Base-by-base conservation (phyloP, 1,140 invertebrate species). In the Gryon sp. region DNA sequence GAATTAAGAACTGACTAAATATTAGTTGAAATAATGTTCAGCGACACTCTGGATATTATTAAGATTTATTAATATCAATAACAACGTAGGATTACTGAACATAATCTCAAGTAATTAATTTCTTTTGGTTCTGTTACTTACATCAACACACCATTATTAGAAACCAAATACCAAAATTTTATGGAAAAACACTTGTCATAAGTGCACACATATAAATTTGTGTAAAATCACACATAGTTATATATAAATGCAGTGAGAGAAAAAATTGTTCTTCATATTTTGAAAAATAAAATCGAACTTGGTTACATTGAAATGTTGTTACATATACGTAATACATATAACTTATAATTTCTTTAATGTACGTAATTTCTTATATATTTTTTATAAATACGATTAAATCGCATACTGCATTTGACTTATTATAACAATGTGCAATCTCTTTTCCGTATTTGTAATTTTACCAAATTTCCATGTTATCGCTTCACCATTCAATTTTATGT, bases 91-190 rank as follows among this genome's bases (percentile, higher is more conserved):
- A 50, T 59, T 78, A 83, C 80, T 76, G 73, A 80, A 78, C 78
- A 62, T 62, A 46, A 85, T 81, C 83, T 83, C 80, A 80, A 81
- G 76, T 81, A 83, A 83, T 41, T 63, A 83, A 76, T 76, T 81
- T 55, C 75, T 78, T 82, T 79, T 72, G 73, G 60, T 65, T 55
- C 43, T 48, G 59, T 65, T 48, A 57, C 34, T 43, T 34, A 30
- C 40, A 43, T 73, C 48, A 65, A 65, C 59, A 57, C 59, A 73
- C 69, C 59, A 57, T 57, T 65, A 59, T 41, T 57, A 55, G n/a
- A 73, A 57, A 59, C 69, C 59, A 48, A 72, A 60, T 60, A 45
- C 55, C 28, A 48, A 52, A 40, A 46, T 3, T 1, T 59, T 43
- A 8, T 24, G 68, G 68, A 72, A 72, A 72, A 72, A 72, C 66